Base-by-base conservation (phyloP, 1,140 invertebrate species). In the Anoplolepis gracilipes region DNA sequence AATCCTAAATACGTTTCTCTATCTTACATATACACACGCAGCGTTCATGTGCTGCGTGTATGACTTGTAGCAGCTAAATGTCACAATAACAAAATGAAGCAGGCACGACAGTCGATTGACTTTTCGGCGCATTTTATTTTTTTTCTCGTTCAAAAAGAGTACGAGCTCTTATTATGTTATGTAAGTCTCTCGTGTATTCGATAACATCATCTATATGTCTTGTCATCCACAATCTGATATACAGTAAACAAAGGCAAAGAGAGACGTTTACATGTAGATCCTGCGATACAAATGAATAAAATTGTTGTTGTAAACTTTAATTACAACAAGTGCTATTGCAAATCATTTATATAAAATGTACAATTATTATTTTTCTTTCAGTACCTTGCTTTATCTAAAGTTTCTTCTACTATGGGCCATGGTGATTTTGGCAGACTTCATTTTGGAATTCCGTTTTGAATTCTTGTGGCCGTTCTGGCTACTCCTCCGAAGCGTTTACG, bases 381-480 rank as follows among this genome's bases (percentile, higher is more conserved):
- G 98, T 96, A 98, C 98, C 90, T 96, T 99, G 92, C 96, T 99
- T 92, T 99, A 99, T 96, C 95, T 99, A 95, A 99, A 99, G 95
- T 98, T 99, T 96, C 96, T 99, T 90, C 95, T 99, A 94, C 96
- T 99, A 95, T 99, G 99, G 99, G 97, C 97, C 87, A 96, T 98
- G 94, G 98, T 99, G 84, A 97, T 99, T 93, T 96, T 99, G 94
- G 98, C 98, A 90, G 99, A 99, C 95, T 99, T 99, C 95, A 97
- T 99, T 95, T 96, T 99, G 94, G 99, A 99, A 95, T 99, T 99
- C 96, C 98, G 99, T 91, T 99, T 99, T 96, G 99, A 99, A 96
- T 99, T 99, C 96, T 96, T 99, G 90, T 99, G 99, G 98, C 99
- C 99, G 64, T 99, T 99, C 95, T 99, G 99, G 98, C 96, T 99